Evolutionary conservation across 2,113 vertebrate species (phyloP).

Genomic region (Cololabis saira): DNA sequence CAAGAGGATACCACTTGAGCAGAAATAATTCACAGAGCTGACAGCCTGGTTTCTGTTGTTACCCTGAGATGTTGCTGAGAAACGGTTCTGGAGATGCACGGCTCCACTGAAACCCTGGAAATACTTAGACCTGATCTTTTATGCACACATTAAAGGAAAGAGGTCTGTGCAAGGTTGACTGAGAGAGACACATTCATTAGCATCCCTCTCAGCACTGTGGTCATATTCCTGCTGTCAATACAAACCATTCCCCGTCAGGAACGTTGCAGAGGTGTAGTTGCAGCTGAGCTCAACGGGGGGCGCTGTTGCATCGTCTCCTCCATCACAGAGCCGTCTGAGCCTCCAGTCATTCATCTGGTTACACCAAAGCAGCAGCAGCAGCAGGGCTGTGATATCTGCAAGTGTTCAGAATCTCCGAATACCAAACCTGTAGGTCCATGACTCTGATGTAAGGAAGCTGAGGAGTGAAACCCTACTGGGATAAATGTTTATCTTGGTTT

Average conservation of each 20-base stretch:
- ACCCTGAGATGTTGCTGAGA: too few relatives aligned
- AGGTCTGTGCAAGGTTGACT: slow-evolving; percentile 15
- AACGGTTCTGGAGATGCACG: not conserved
- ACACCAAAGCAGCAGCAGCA: slow-evolving; percentile 2
- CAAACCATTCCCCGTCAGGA: slow-evolving; percentile 31
- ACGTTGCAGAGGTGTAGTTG: slow-evolving; percentile 25
- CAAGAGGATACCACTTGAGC: too few relatives aligned
- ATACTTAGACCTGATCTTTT: slow-evolving; percentile 41
- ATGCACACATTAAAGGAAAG: slow-evolving; percentile 49
- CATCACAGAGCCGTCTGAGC: not conserved
- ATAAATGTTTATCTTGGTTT: slow-evolving; percentile 29
- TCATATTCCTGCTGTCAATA: slow-evolving; percentile 31
- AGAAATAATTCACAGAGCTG: too few relatives aligned
- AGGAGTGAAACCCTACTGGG: not conserved
- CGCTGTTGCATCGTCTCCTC: slow-evolving; percentile 67
- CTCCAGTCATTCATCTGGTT: slow-evolving; percentile 1
- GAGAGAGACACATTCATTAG: slow-evolving; percentile 17
- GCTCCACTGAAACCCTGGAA: slow-evolving; percentile 33
- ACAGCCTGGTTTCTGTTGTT: too few relatives aligned
- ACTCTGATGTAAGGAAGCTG: not conserved
- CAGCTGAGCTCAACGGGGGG: slow-evolving; percentile 68
- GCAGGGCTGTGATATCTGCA: not conserved
- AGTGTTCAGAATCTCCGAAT: slow-evolving; percentile 19
- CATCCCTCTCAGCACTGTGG: slow-evolving; percentile 33
- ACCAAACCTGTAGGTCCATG: slow-evolving; percentile 16